Evolutionary conservation across 2,888 invertebrate genomes (phyloP).

Genomic region (Exocentrus adspersus): DNA sequence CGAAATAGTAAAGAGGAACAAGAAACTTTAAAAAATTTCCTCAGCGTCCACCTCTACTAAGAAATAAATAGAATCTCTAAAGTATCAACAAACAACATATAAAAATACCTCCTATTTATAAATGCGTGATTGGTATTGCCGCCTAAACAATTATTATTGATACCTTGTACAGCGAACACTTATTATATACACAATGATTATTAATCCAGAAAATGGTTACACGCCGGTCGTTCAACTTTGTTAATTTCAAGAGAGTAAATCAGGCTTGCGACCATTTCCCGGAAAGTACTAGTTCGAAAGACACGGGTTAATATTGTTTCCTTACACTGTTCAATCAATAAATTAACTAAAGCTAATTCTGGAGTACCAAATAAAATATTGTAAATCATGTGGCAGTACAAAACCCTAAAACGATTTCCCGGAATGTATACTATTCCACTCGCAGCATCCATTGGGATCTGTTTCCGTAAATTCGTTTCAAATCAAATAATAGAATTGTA

Average conservation of each 20-base stretch:
- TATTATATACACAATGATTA: conserved; percentile 17
- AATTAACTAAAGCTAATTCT: conserved; percentile 23
- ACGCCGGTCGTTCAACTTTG: no score
- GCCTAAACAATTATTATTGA: neutral
- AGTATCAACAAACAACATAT: conserved; percentile 25
- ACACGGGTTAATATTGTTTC: conserved; percentile 22
- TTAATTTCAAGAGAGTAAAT: no score
- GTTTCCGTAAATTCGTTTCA: conserved; percentile 18
- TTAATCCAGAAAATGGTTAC: neutral
- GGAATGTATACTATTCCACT: conserved; percentile 19
- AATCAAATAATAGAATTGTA: no score
- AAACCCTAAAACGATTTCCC: conserved; percentile 5
- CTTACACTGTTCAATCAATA: conserved; percentile 11
- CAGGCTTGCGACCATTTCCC: neutral
- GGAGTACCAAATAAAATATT: conserved; percentile 6
- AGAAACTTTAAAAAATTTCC: conserved; percentile 14
- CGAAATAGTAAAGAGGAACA: conserved; percentile 14
- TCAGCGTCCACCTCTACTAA: conserved; percentile 1
- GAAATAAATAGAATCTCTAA: conserved; percentile 28
- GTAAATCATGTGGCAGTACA: conserved; percentile 14
- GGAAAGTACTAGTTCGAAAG: conserved; percentile 22
- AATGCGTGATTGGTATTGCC: conserved; percentile 19
- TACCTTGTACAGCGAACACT: conserved; percentile 1
- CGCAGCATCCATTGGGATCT: neutral
- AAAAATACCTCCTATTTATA: conserved; percentile 20